Evolutionary conservation across 2,797 vertebrate species (phyloP).

Genomic region (Crypturellus tataupa): DNA sequence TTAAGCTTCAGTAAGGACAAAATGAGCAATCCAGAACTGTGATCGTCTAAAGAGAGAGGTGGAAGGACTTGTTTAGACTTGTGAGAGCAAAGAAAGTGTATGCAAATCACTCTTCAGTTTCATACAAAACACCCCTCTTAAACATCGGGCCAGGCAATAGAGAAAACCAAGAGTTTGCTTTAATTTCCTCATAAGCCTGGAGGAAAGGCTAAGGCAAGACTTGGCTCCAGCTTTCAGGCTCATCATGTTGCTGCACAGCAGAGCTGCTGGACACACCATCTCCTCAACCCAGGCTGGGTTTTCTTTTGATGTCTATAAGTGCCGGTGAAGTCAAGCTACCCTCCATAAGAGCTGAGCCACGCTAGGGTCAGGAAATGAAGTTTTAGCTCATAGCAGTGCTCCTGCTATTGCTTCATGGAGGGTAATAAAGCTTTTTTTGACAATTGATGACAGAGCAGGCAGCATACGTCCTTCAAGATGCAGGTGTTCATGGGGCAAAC

Average conservation of each 20-base stretch:
- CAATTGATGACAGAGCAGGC: background rate
- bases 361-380: background rate
- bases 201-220: background rate
- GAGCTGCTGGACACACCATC: background rate
- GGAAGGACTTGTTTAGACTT: conserved; percentile 51
- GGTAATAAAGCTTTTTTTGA: rapidly evolving
- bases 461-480: background rate
- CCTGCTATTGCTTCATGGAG: rapidly evolving
- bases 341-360: background rate
- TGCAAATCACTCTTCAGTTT: conserved; percentile 29
- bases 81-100: conserved; percentile 22
- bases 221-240: background rate
- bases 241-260: rapidly evolving
- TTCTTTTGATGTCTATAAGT: rapidly evolving
- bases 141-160: background rate
- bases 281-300: background rate
- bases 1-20: background rate
- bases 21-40: conserved; percentile 39
- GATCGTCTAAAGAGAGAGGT: conserved; percentile 51
- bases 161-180: background rate
- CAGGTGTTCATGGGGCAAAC: no score
- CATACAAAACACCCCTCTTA: background rate
- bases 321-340: background rate
- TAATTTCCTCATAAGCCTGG: background rate
- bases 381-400: rapidly evolving